A percentile compares a stretch with the other conserved stretches of the same genome.
These are phyloP conservation scores for Aegotheles bennettii DNA, from an alignment of 2,113 vertebrate genomes.

Conservation along the genomic window DNA sequence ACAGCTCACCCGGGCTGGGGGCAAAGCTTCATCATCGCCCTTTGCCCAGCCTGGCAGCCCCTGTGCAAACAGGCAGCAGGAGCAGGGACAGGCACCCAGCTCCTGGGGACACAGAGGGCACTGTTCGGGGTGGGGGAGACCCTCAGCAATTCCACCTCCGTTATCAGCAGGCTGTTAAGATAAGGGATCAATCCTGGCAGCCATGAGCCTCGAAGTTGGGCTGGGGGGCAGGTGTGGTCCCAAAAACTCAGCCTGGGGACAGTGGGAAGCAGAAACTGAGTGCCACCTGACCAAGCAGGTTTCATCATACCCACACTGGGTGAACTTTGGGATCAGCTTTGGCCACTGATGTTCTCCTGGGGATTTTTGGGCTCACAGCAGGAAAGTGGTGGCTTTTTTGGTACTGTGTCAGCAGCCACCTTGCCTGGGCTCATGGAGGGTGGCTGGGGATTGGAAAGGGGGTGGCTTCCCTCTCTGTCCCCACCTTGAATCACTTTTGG, in stretches of 20 bases:
- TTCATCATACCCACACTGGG: background rate
- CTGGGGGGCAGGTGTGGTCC: background rate
- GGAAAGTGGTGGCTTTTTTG: background rate
- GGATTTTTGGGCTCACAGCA: background rate
- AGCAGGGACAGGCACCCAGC: rapidly evolving
- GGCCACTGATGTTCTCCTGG: background rate
- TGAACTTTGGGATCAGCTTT: background rate
- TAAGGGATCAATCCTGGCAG: background rate
- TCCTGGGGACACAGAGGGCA: background rate
- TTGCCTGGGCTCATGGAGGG: background rate
- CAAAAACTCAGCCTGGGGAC: background rate
- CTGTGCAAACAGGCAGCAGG: background rate
- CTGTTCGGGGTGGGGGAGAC: background rate
- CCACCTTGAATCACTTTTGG: background rate
- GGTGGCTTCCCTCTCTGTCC: background rate
- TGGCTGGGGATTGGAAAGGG: background rate
- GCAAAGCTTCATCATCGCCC: background rate
- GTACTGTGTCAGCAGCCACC: background rate
- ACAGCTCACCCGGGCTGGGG: background rate
- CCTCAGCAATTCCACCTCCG: rapidly evolving
- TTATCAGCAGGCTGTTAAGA: background rate
- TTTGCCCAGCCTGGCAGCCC: background rate
- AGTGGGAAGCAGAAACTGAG: rapidly evolving
- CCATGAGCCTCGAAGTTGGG: background rate
- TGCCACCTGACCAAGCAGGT: background rate